These are phyloP conservation scores for Eupithecia vulgata DNA, from an alignment of 2,888 invertebrate species.

Conservation along the genomic window DNA sequence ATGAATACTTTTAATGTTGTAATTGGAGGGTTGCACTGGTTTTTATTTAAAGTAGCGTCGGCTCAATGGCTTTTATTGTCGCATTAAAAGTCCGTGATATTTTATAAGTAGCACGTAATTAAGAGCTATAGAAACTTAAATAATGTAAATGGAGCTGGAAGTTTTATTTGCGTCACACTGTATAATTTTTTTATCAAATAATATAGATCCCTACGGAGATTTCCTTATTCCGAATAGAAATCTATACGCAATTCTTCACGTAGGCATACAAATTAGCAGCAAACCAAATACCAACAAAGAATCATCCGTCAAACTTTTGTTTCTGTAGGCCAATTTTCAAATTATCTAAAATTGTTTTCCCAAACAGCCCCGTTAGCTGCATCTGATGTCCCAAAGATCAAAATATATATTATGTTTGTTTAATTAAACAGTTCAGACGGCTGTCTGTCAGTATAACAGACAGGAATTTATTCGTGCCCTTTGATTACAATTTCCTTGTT, in stretches of 20 bases:
- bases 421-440: slow-evolving; percentile 68
- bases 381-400: slow-evolving; percentile 33
- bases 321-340: slow-evolving; percentile 12
- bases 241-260: not conserved
- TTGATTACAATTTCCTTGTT: slow-evolving; percentile 70
- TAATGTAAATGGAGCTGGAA: not conserved
- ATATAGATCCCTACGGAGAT: not conserved
- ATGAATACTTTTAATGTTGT: slow-evolving; percentile 26
- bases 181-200: too few species aligned
- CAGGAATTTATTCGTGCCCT: slow-evolving; percentile 60
- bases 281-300: not conserved
- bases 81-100: not conserved
- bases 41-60: slow-evolving; percentile 9
- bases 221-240: not conserved
- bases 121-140: not conserved
- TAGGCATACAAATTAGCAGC: not conserved
- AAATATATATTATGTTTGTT: slow-evolving; percentile 37
- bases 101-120: slow-evolving; percentile 1
- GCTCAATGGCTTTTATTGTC: slow-evolving; percentile 2
- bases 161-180: not conserved
- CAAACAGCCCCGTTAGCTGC: slow-evolving; percentile 24
- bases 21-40: slow-evolving; percentile 16
- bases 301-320: not conserved
- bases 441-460: slow-evolving; percentile 67
- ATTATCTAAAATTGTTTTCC: slow-evolving; percentile 31